Base-by-base conservation (phyloP, 2,113 vertebrate genomes). In the Haemorhous mexicanus region DNA sequence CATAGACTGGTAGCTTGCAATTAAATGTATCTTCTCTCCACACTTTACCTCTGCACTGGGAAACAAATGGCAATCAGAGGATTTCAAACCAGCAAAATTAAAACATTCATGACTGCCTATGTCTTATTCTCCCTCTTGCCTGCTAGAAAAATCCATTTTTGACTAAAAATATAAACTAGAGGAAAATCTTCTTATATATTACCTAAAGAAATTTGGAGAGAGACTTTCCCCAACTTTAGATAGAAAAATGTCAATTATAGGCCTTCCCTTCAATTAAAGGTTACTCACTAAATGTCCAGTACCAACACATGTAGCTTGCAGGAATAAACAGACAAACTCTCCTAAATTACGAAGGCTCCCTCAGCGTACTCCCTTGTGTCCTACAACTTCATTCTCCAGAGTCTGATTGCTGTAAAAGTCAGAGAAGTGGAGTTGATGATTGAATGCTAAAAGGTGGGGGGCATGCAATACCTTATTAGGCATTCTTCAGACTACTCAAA, bases 401-500 rank as follows among this genome's bases (percentile, higher is more conserved):
- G 41, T 52, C 70, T 95, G 93, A 95, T 95, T 95, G 88, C 94
- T 90, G 28, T 58, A 47, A 86, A 94, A 91, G 49, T 89, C 90
- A 79, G 68, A 84, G 55, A 94, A 89, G 63, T 58, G 70, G 80
- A 89, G 62, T 3, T 90, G 89, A 84, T 94, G 85, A 94, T 9
- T 96, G 80, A 92, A 96, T 84, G 75, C 24, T 93, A 59, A 89
- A 94, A 92, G 26, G n/a, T 52, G 7, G 8, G 8, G 22, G 21
- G 13, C 9, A 16, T 69, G 44, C 78, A 92, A 94, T 95, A 92
- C 58, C 62, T 87, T 90, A 80, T 95, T 94, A 93, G 81, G 26
- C 32, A 97, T 97, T 97, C 95, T 93, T 46, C 55, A 93, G 87
- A 61, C 73, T 89, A 41, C 44, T 94, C 91, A 91, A 84, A 62